phyloP scores from a whole-genome alignment of 2,113 vertebrate genomes.

The Zingel zingel region DNA sequence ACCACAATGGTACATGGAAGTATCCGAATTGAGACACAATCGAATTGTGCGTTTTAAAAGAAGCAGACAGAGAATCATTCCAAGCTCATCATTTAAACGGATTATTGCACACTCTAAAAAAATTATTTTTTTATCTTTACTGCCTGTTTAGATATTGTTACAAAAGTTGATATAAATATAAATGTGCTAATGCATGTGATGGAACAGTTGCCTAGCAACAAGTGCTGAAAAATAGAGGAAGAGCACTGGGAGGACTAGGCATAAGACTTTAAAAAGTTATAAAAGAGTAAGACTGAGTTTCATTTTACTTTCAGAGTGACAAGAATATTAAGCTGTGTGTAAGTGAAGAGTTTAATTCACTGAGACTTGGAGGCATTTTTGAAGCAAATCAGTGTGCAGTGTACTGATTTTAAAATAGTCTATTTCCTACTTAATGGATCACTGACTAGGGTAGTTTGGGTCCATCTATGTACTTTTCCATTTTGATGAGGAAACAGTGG shows the following conservation, averaged over 20 bases:
- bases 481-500: conserved; percentile 29
- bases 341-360: background rate
- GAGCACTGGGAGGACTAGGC: background rate
- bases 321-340: background rate
- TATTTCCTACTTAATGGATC: background rate
- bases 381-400: too few relatives aligned
- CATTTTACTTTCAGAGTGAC: background rate
- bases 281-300: background rate
- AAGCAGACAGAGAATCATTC: background rate
- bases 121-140: too few relatives aligned
- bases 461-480: background rate
- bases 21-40: too few relatives aligned
- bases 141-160: background rate
- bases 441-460: background rate
- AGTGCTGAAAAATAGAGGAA: background rate
- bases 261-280: background rate
- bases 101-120: background rate
- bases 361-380: background rate
- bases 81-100: background rate
- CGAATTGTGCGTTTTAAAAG: too few relatives aligned
- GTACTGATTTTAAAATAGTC: background rate
- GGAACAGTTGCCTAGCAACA: conserved; percentile 26
- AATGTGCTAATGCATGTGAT: background rate
- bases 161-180: background rate
- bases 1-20: too few relatives aligned